phyloP scores from a whole-genome alignment of 64 coral and sea anemone species.

The Porites lutea region DNA sequence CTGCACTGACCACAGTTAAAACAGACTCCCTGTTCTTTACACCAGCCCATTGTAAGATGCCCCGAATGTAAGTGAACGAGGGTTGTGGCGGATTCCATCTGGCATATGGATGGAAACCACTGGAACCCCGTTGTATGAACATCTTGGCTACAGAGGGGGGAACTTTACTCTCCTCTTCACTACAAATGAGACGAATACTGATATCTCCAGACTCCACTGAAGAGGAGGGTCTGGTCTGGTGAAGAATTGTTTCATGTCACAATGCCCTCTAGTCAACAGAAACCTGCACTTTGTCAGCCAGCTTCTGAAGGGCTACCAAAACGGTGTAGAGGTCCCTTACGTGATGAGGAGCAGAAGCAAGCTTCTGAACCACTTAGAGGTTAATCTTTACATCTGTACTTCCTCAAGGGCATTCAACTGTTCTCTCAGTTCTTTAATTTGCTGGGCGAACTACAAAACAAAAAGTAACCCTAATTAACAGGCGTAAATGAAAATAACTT shows the following conservation, averaged over 20 bases:
- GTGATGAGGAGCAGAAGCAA: slow-evolving; percentile 22
- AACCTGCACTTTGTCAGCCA: slow-evolving; percentile 52
- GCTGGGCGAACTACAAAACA: neutral
- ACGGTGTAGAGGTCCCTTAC: slow-evolving; percentile 23
- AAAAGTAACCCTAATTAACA: neutral
- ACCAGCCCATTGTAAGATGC: neutral
- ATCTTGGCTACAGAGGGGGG: slow-evolving; percentile 48
- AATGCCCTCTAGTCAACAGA: neutral
- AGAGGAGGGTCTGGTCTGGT: slow-evolving; percentile 21
- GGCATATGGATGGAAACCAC: slow-evolving; percentile 12
- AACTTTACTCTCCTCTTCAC: slow-evolving; percentile 50
- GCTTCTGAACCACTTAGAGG: slow-evolving; percentile 15
- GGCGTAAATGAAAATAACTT: neutral
- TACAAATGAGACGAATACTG: slow-evolving; percentile 38
- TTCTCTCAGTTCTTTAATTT: neutral
- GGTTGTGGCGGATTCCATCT: neutral
- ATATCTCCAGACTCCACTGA: slow-evolving; percentile 31
- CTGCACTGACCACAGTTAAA: slow-evolving; percentile 9
- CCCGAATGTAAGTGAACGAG: no score
- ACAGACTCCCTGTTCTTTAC: neutral
- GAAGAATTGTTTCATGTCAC: slow-evolving; percentile 50
- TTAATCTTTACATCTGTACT: slow-evolving; percentile 14
- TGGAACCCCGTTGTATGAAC: neutral
- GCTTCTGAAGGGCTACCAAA: slow-evolving; percentile 22
- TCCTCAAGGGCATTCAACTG: slow-evolving; percentile 21